Conservation (phyloP, 2,113 vertebrate genomes). For the Oxygymnocypris stewartii region DNA sequence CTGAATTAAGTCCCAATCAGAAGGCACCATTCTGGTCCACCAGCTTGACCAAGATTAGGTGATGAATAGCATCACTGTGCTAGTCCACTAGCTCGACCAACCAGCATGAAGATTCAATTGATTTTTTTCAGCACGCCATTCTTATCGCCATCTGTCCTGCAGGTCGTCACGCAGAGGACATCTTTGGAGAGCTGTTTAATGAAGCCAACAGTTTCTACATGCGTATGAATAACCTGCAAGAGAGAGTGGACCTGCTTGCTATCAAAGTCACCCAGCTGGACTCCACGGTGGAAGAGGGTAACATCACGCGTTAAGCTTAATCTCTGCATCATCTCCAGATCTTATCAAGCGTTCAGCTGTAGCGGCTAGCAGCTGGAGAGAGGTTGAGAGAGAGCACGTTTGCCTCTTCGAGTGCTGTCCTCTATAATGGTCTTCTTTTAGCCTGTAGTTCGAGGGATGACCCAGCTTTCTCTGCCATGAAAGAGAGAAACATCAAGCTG, state of each 20-base stretch:
- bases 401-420: constrained; percentile 40
- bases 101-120: not conserved
- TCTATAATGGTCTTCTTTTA: constrained; percentile 38
- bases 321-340: not conserved
- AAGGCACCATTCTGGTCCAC: not conserved
- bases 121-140: not conserved
- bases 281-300: constrained; percentile 93
- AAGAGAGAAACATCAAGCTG: constrained; percentile 27
- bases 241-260: constrained; percentile 89
- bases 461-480: constrained; percentile 46
- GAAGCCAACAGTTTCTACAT: constrained; percentile 93
- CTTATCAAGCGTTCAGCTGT: not conserved
- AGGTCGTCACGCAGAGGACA: constrained; percentile 91
- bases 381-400: not conserved
- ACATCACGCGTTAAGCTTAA: constrained; percentile 30
- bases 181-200: constrained; percentile 91
- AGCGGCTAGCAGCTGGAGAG: not conserved
- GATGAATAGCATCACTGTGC: not conserved
- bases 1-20: not conserved
- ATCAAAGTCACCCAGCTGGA: constrained; percentile 93
- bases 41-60: not conserved
- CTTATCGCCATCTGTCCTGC: not conserved
- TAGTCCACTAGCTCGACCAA: not conserved
- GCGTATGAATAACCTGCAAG: constrained; percentile 91
- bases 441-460: constrained; percentile 42